These are phyloP conservation scores for Zosterops borbonicus DNA, from an alignment of 2,113 vertebrate species.

Conservation along the genomic window DNA sequence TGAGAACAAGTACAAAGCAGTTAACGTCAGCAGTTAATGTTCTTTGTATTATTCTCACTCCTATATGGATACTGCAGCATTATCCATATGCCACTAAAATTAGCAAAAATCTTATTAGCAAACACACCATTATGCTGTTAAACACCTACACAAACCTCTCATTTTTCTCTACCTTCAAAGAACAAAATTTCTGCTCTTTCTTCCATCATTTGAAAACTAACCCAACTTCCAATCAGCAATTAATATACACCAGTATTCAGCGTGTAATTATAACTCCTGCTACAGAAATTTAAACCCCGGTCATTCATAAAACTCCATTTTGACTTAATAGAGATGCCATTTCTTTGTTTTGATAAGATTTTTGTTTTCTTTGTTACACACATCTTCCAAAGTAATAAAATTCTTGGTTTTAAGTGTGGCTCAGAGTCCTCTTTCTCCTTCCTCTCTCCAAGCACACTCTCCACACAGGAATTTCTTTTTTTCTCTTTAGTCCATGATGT, in stretches of 20 bases:
- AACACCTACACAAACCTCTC: neutral
- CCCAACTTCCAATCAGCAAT: neutral
- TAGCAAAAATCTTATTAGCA: neutral
- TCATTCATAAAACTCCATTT: neutral
- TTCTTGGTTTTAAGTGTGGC: neutral
- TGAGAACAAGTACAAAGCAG: neutral
- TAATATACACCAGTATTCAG: neutral
- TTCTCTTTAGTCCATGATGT: neutral
- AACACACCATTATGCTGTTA: neutral
- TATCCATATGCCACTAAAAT: neutral
- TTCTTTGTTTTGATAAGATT: neutral
- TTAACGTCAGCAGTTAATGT: neutral
- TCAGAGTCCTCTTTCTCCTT: neutral
- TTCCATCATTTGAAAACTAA: neutral
- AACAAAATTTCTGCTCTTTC: neutral
- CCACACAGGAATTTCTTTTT: neutral
- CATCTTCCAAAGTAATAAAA: neutral
- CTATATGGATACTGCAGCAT: neutral
- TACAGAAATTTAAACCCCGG: neutral
- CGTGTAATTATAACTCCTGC: neutral
- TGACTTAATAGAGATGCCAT: neutral
- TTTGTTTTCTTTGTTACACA: neutral
- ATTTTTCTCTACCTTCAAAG: neutral
- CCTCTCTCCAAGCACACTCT: neutral
- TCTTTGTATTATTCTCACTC: neutral